A percentile compares a stretch with the other conserved stretches of the same genome.
phyloP scores from a whole-genome alignment of 2,888 invertebrate genomes.

The Sussaba pulchella region DNA sequence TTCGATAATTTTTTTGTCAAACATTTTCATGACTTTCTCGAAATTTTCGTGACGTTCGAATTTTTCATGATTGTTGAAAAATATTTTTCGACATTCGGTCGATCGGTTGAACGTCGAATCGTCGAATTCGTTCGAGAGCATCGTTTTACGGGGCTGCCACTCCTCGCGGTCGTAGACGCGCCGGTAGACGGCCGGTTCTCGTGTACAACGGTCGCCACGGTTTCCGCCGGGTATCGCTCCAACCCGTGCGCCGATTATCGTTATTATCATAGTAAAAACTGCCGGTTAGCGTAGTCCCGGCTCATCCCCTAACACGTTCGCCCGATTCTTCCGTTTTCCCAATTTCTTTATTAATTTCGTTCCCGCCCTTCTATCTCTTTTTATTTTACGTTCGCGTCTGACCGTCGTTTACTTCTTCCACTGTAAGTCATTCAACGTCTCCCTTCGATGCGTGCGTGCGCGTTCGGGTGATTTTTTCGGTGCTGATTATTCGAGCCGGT shows the following conservation, averaged over 20 bases:
- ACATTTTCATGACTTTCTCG: not conserved
- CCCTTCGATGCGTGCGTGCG: no score
- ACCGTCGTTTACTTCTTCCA: not conserved
- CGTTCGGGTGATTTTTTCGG: no score
- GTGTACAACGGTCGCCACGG: not conserved
- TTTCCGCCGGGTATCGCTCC: conserved; percentile 3
- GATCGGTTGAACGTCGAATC: not conserved
- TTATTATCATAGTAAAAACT: conserved; percentile 30
- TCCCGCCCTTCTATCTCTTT: no score
- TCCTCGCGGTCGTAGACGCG: conserved; percentile 7
- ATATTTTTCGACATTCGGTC: not conserved
- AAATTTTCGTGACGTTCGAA: not conserved
- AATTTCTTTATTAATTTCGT: no score
- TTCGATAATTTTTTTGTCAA: not conserved
- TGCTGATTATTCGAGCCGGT: not conserved
- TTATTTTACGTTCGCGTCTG: not conserved
- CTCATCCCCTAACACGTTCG: not conserved
- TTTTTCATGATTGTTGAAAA: not conserved
- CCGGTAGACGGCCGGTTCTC: not conserved
- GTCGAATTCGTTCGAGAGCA: not conserved
- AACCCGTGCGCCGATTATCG: conserved; percentile 8
- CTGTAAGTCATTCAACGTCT: not conserved
- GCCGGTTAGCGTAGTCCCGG: not conserved
- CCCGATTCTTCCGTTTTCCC: not conserved
- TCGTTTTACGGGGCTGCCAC: not conserved